phyloP scores from a whole-genome alignment of 2,113 vertebrate genomes.

The Platysternon megacephalum region DNA sequence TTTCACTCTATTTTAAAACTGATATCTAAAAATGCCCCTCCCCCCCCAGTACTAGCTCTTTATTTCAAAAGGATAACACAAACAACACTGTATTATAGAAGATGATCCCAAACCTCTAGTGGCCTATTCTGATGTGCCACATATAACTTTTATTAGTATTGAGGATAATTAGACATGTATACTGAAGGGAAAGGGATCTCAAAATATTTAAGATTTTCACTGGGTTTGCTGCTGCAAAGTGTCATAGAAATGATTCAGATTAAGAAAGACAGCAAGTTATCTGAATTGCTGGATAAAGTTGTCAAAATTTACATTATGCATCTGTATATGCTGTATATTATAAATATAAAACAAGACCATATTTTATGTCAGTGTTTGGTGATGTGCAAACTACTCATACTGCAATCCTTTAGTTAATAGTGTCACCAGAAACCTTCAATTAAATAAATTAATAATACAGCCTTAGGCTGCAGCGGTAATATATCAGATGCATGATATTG shows the following conservation, averaged over 20 bases:
- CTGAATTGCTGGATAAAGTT: not conserved
- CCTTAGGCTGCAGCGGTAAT: slow-evolving; percentile 31
- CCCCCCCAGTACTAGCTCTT: not conserved
- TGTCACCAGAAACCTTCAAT: slow-evolving; percentile 32
- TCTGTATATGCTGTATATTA: not conserved
- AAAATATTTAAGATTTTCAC: not conserved
- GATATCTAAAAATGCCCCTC: not conserved
- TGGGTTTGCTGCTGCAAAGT: accelerated
- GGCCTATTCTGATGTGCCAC: not conserved
- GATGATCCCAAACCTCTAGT: not conserved
- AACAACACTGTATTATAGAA: not conserved
- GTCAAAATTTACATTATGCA: not conserved
- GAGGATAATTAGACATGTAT: not conserved
- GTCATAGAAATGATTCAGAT: not conserved
- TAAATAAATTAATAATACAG: slow-evolving; percentile 13
- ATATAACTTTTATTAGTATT: not conserved
- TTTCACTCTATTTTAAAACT: not conserved
- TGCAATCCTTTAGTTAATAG: slow-evolving; percentile 19
- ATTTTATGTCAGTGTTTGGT: not conserved
- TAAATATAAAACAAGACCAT: not conserved
- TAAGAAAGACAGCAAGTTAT: not conserved
- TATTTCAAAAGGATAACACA: not conserved
- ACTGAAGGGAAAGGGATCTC: not conserved
- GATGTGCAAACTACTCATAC: not conserved
- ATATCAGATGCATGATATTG: not conserved